Conservation (phyloP, 2,113 vertebrate species). For the Thinocorus orbignyianus region DNA sequence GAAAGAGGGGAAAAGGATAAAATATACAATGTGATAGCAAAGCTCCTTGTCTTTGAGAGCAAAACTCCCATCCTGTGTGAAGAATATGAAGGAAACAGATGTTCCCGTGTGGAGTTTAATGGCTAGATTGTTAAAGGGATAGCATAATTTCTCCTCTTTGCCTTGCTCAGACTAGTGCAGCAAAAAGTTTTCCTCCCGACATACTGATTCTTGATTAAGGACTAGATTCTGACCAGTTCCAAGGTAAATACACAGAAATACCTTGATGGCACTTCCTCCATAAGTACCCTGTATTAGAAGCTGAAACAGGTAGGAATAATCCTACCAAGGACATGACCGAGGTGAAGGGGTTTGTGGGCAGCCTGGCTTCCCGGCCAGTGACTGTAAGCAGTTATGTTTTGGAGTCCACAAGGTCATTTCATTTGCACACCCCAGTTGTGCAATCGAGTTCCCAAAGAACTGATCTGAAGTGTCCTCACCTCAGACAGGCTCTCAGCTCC, state of each 20-base stretch:
- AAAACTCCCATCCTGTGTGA: conserved; percentile 2
- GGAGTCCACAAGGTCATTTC: background rate
- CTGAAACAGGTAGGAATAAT: background rate
- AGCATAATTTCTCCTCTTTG: background rate
- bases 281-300: background rate
- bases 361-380: background rate
- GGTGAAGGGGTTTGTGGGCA: background rate
- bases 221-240: background rate
- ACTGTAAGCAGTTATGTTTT: background rate
- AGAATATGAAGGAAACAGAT: conserved; percentile 41
- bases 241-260: background rate
- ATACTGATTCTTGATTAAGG: background rate
- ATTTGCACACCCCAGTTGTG: background rate
- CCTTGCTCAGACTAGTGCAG: background rate
- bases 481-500: background rate
- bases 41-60: conserved; percentile 11
- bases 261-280: background rate
- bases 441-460: background rate
- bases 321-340: background rate
- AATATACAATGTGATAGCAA: conserved; percentile 40
- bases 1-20: background rate
- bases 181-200: background rate
- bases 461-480: background rate
- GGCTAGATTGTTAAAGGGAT: background rate
- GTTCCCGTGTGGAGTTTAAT: background rate